Percentiles rank a stretch among this genome's conserved stretches.
These are phyloP conservation scores for Parazoanthus atlanticus DNA, from an alignment of 92 coral and sea anemone genomes.

Conservation along the genomic window DNA sequence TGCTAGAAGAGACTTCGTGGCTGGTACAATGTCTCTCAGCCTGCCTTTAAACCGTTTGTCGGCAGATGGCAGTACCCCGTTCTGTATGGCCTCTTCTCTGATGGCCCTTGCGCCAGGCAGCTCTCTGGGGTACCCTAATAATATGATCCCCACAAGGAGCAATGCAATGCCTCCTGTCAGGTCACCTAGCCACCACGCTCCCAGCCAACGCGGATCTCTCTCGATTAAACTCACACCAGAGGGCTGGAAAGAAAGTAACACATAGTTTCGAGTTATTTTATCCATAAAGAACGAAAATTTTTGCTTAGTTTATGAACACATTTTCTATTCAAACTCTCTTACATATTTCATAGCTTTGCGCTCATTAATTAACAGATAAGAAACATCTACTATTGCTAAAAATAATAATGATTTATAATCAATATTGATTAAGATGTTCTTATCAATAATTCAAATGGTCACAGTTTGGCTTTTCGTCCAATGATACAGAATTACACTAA, in stretches of 20 bases:
- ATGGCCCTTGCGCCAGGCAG: constrained; percentile 65
- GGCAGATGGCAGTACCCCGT: constrained; percentile 51
- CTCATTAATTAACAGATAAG: too few species aligned
- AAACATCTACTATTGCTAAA: too few species aligned
- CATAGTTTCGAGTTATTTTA: background rate
- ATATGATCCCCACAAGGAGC: constrained; percentile 50
- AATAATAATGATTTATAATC: too few species aligned
- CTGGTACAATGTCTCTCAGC: constrained; percentile 69
- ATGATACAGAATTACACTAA: too few species aligned
- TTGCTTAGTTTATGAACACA: too few species aligned
- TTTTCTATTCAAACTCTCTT: too few species aligned
- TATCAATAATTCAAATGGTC: too few species aligned
- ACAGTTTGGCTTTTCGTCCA: too few species aligned
- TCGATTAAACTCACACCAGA: constrained; percentile 50
- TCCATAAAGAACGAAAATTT: too few species aligned
- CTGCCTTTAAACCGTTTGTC: constrained; percentile 38
- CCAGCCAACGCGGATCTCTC: constrained; percentile 75
- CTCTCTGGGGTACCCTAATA: constrained; percentile 75
- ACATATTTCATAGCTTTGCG: too few species aligned
- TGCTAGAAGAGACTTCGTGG: constrained; percentile 61
- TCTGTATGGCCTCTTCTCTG: constrained; percentile 67
- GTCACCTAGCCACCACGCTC: constrained; percentile 88
- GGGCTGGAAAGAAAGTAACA: constrained; percentile 49
- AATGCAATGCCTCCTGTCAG: constrained; percentile 65
- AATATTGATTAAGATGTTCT: too few species aligned